Percentiles rank a stretch among this genome's conserved stretches.
Conservation (phyloP, 2,888 invertebrate genomes). For the Stenodema calcarata region DNA sequence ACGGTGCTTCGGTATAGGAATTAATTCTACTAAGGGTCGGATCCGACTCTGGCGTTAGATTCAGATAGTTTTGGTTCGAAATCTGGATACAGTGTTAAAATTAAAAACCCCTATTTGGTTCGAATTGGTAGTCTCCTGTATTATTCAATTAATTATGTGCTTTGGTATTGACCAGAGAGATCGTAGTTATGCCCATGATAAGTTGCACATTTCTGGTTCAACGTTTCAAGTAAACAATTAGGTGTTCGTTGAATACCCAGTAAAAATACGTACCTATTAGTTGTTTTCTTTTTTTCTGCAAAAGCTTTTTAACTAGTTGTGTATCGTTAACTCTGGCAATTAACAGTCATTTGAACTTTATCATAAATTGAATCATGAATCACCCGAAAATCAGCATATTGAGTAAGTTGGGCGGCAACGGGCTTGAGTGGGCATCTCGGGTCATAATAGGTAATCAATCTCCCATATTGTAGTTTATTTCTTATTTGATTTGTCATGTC, state of each 20-base stretch:
- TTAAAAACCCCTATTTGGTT: no score
- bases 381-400: not conserved
- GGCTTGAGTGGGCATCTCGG: not conserved
- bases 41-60: not conserved
- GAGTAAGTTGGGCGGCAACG: not conserved
- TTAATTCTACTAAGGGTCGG: no score
- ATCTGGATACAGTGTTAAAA: no score
- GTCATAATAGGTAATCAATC: not conserved
- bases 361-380: not conserved
- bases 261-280: not conserved
- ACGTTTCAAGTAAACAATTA: not conserved
- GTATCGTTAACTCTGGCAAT: conserved; percentile 31
- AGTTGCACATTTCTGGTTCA: not conserved
- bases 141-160: no score
- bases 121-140: no score
- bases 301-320: conserved; percentile 33
- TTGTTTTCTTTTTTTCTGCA: not conserved
- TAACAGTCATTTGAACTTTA: conserved; percentile 15
- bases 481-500: conserved; percentile 2
- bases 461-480: not conserved
- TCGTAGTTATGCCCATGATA: not conserved
- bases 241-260: not conserved
- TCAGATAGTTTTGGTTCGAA: not conserved
- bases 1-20: no score
- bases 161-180: not conserved